Percentiles rank a stretch among this genome's conserved stretches.
These are phyloP conservation scores for Hoplodrina ambigua DNA, from an alignment of 2,888 invertebrate genomes.

Conservation along the genomic window DNA sequence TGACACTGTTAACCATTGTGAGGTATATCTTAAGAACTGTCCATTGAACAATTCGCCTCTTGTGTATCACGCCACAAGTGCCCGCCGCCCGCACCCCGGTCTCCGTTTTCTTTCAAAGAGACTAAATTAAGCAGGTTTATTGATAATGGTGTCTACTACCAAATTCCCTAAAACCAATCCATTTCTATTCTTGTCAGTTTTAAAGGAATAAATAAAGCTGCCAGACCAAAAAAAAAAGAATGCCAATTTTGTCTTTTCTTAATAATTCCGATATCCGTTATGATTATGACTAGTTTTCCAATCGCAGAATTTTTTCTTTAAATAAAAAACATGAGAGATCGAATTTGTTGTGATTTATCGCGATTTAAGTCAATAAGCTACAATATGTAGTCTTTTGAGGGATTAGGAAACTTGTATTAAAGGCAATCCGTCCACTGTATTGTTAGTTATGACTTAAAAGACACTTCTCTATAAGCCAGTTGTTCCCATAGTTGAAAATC, in stretches of 20 bases:
- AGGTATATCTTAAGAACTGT: too few relatives aligned
- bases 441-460: not conserved
- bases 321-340: conserved; percentile 50
- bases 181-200: conserved; percentile 14
- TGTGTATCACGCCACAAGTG: too few relatives aligned
- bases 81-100: too few relatives aligned
- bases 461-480: not conserved
- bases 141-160: not conserved
- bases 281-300: conserved; percentile 59
- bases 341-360: conserved; percentile 41
- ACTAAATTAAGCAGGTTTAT: too few relatives aligned
- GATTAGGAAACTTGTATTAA: conserved; percentile 31
- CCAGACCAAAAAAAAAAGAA: conserved; percentile 41
- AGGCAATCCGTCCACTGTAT: conserved; percentile 30
- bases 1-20: too few relatives aligned
- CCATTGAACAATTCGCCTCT: too few relatives aligned
- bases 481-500: too few relatives aligned
- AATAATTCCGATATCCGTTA: conserved; percentile 53
- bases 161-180: conserved; percentile 35
- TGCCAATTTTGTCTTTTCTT: conserved; percentile 41
- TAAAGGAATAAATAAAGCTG: conserved; percentile 53
- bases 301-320: conserved; percentile 48
- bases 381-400: conserved; percentile 28
- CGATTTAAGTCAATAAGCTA: conserved; percentile 32
- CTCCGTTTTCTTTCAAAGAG: too few relatives aligned